A percentile compares a stretch with the other conserved stretches of the same genome.
Conservation (phyloP, 2,888 invertebrate genomes). For the Ephialtes manifestator region DNA sequence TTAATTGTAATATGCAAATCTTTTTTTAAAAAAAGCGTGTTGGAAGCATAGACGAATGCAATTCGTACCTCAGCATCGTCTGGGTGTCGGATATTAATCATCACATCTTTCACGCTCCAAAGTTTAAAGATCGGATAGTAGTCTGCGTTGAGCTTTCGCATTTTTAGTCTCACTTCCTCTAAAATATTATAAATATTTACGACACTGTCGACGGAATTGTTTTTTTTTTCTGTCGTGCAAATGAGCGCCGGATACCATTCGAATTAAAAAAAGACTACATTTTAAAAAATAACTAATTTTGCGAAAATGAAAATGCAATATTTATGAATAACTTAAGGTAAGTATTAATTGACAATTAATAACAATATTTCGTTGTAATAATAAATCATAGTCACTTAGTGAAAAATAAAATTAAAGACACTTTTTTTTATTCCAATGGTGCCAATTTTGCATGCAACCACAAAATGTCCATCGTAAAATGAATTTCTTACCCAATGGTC, state of each 20-base stretch:
- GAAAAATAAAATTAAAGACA: no score
- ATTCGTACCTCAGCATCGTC: conserved; percentile 71
- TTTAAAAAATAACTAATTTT: no score
- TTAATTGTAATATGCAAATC: background rate
- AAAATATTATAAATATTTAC: background rate
- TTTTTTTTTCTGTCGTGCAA: background rate
- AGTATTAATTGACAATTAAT: no score
- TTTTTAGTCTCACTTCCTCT: conserved; percentile 67
- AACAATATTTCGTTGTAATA: no score
- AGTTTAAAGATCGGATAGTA: conserved; percentile 70
- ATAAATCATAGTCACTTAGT: no score
- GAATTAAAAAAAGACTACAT: no score
- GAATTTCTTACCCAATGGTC: conserved; percentile 74
- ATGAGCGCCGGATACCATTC: no score
- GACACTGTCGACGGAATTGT: background rate
- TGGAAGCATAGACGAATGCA: background rate
- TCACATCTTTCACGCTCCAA: conserved; percentile 66
- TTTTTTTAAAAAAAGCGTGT: background rate
- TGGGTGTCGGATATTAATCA: conserved; percentile 69
- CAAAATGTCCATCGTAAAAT: background rate
- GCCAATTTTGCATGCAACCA: no score
- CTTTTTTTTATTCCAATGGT: no score
- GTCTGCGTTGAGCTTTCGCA: conserved; percentile 63
- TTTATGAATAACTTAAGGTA: no score
- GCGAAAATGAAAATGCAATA: no score